Base-by-base conservation (phyloP, 2,888 invertebrate species). In the Mystacides longicornis region DNA sequence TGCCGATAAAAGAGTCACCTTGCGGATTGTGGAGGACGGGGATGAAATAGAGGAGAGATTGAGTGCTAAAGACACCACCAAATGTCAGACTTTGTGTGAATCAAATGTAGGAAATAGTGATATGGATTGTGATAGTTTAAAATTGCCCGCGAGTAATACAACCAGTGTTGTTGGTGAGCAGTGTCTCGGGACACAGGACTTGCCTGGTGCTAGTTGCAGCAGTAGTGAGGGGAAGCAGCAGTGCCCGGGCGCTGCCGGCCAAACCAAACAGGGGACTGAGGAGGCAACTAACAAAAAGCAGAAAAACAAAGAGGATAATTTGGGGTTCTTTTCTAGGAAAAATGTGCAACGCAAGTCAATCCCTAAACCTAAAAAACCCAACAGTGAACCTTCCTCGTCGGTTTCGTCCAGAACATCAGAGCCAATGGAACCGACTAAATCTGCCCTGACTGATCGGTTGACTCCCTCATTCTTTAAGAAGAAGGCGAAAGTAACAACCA, bases 381-480 rank as follows among this genome's bases (percentile, higher is more conserved):
- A 75, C 63, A 71, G 73, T 1, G 76, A 75, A 7, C 74, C 67
- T 62, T 51, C 55, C 3, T 57, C 56, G 49, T 55, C 55, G 42
- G 43, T 23, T 2, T 42, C 22, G 18, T 42, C 23, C 22, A 33
- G 21, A 3, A 31, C 21, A 23, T 46, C 43, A 3, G 53, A 21
- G 14, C n/a, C 43, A n/a, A 20, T 43, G n/a, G 14, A 55, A 7
- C 55, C 54, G 62, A 69, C 73, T 1, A 73, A 55, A 62, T 69
- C 73, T 1, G 74, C 73, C 51, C 62, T 76, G 56, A 62, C 74
- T n/a, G 76, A 76, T 61, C 66, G 76, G 18, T 64, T 76, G 49
- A 73, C 76, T 58, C 75, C 76, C n/a, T 75, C 72, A 61, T 76
- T 77, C 61, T 65, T 75, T 5, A 77, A 76, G 62, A 73, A 72